Conservation (phyloP, 2,888 invertebrate genomes). For the Nebria salina region DNA sequence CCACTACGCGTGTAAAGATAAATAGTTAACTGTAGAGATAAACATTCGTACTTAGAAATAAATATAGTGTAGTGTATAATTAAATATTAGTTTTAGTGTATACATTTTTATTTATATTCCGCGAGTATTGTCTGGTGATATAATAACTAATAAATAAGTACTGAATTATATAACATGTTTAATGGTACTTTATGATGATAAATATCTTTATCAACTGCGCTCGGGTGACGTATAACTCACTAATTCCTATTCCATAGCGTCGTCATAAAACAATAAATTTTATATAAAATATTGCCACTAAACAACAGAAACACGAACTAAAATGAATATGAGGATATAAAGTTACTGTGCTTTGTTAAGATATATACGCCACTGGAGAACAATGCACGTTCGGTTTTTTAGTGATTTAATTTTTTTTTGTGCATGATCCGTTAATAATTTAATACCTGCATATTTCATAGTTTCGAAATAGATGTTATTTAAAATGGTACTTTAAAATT, state of each 20-base stretch:
- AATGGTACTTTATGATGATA: slow-evolving; percentile 17
- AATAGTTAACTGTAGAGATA: too few species aligned
- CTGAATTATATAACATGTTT: not conserved
- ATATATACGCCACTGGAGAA: slow-evolving; percentile 8
- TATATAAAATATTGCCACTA: slow-evolving; percentile 4
- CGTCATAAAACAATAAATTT: slow-evolving; percentile 20
- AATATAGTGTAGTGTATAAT: too few species aligned
- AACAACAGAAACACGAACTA: slow-evolving; percentile 10
- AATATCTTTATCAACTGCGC: slow-evolving; percentile 17
- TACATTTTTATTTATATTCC: not conserved
- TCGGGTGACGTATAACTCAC: slow-evolving; percentile 20
- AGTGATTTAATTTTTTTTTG: not conserved
- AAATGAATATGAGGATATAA: slow-evolving; percentile 5
- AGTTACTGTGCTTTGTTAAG: slow-evolving; percentile 13
- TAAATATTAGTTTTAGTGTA: too few species aligned
- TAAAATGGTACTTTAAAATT: not conserved
- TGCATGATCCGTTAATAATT: not conserved
- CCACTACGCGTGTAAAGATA: too few species aligned
- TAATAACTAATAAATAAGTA: slow-evolving; percentile 12
- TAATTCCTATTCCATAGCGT: slow-evolving; percentile 14
- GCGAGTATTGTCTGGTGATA: not conserved
- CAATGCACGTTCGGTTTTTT: not conserved
- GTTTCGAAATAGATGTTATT: not conserved
- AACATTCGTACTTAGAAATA: too few species aligned
- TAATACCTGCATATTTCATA: slow-evolving; percentile 1